Base-by-base conservation (phyloP, 2,888 invertebrate genomes). In the Ophion ventricosus region DNA sequence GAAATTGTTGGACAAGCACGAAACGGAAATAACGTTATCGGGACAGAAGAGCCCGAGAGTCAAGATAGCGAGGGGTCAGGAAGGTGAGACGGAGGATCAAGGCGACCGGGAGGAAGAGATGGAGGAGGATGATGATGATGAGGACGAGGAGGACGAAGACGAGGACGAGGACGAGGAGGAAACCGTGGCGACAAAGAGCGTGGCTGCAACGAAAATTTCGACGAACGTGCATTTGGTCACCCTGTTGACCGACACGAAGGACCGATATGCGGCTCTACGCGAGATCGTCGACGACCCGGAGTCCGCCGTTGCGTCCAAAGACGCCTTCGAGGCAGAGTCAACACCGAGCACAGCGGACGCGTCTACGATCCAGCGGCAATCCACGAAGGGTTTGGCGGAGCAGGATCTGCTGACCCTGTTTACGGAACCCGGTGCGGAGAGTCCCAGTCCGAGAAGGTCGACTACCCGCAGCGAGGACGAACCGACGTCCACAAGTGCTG, bases 251-350 rank as follows among this genome's bases (percentile, higher is more conserved):
- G 94, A 94, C 76, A 94, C 94, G n/a, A 95, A 94, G 86, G 97
- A 97, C 93, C 95, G 96, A 89, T 98, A 98, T 91, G 97, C 97
- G 0, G 97, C 97, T 0, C 93, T 98, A 72, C 94, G 97, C 0
- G 97, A 97, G 90, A 96, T 96, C 14, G 97, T 97, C 56, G 91
- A 91, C 56, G 91, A 93, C 85, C 88, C 90, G 2, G 91, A 91
- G 66, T 85, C 87, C 2, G 25, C 77, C 35, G 14, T 35, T 59
- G 10, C 49, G 82, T 88, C 87, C 73, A 83, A 69, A 5, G 49
- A 20, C 17, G 25, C 56, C 73, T 67, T 29, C 81, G 86, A 86
- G n/a, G 91, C 88, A 4, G 87, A 87, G 7, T 35, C 73, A 2
- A 49, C 14, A 17, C 59, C 74, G 0, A 85, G 40, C 14, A 84